phyloP scores from a whole-genome alignment of 2,888 invertebrate genomes.

The Lymantria dispar region DNA sequence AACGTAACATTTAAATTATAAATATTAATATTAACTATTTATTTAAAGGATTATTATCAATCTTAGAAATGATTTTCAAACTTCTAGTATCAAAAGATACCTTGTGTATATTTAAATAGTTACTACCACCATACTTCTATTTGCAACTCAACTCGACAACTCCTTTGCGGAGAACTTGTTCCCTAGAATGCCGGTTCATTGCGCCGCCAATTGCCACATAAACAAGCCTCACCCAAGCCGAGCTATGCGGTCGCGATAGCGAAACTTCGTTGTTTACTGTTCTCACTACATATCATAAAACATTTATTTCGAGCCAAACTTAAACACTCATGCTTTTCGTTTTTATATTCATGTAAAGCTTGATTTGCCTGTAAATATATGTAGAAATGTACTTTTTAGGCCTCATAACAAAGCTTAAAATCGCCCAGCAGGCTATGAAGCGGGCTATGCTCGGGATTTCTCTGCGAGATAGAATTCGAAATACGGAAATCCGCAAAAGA shows the following conservation, averaged over 20 bases:
- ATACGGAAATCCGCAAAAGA: too few relatives aligned
- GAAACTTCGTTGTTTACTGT: slow-evolving; percentile 64
- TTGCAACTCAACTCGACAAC: slow-evolving; percentile 62
- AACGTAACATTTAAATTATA: too few relatives aligned
- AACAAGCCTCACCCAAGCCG: slow-evolving; percentile 60
- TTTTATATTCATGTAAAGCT: not conserved
- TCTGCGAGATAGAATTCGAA: too few relatives aligned
- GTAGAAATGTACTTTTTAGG: too few relatives aligned
- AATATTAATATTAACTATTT: too few relatives aligned
- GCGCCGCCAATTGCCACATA: slow-evolving; percentile 73
- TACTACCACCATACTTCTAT: slow-evolving; percentile 62
- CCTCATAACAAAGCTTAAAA: too few relatives aligned
- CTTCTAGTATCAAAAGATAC: too few relatives aligned
- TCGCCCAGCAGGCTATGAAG: too few relatives aligned
- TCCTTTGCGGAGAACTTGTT: slow-evolving; percentile 65
- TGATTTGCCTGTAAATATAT: not conserved
- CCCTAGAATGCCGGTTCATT: slow-evolving; percentile 59
- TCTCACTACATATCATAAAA: slow-evolving; percentile 59
- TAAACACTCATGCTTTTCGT: slow-evolving; percentile 38
- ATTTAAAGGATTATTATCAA: too few relatives aligned
- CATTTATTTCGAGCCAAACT: slow-evolving; percentile 37
- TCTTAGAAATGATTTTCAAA: too few relatives aligned
- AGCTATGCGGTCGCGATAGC: slow-evolving; percentile 56
- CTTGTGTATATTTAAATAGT: slow-evolving; percentile 73
- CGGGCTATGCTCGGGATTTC: too few relatives aligned